phyloP scores from a whole-genome alignment of 2,888 invertebrate species.

The Xanthia icteritia region DNA sequence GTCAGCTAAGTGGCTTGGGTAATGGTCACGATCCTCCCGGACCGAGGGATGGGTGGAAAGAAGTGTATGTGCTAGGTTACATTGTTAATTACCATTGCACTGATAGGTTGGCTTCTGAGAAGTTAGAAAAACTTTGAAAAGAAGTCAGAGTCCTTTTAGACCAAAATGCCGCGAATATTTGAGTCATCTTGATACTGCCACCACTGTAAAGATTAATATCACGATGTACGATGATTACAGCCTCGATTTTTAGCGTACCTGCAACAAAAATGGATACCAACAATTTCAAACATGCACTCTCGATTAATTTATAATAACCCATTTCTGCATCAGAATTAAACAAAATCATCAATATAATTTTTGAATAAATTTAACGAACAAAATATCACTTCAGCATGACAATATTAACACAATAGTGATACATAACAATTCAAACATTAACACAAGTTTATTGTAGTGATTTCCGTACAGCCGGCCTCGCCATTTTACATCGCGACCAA shows the following conservation, averaged over 20 bases:
- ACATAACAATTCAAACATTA: conserved; percentile 76
- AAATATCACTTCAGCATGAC: conserved; percentile 60
- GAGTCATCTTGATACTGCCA: not conserved
- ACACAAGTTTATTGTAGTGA: conserved; percentile 85
- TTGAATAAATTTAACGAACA: conserved; percentile 26
- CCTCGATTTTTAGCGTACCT: not conserved
- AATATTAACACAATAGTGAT: conserved; percentile 67
- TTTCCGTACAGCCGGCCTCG: conserved; percentile 80
- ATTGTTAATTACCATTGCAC: not conserved
- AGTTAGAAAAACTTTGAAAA: not conserved
- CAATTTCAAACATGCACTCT: not conserved
- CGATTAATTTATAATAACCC: not conserved
- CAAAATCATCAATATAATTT: conserved; percentile 7
- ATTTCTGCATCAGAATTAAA: not conserved
- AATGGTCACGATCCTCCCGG: conserved; percentile 48
- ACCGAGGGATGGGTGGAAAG: conserved; percentile 30
- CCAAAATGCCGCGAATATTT: not conserved
- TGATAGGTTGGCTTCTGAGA: not conserved
- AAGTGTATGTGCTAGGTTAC: conserved; percentile 6
- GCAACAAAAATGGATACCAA: not conserved
- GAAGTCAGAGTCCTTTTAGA: not conserved
- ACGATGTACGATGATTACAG: not conserved
- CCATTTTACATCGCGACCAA: conserved; percentile 79
- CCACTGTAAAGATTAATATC: not conserved
- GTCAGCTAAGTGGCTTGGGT: conserved; percentile 52